A percentile compares a stretch with the other conserved stretches of the same genome.
Evolutionary conservation across 64 coral and sea anemone genomes (phyloP).

Genomic region (Anthopleura sola): DNA sequence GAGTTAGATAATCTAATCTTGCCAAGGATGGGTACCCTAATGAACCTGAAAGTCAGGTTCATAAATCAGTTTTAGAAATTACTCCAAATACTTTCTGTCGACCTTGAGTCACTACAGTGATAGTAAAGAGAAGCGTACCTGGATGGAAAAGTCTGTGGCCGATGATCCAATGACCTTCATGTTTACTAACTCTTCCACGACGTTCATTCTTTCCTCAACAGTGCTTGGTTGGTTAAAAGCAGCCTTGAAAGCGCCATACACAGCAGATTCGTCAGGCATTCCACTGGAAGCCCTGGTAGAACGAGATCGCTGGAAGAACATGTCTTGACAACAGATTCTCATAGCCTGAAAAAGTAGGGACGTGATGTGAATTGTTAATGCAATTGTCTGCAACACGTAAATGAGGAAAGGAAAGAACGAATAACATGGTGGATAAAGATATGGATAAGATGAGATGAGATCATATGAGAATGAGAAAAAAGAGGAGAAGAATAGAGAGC

Average conservation of each 20-base stretch:
- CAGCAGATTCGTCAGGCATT: conserved; percentile 34
- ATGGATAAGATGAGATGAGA: too few relatives aligned
- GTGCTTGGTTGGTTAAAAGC: conserved; percentile 69
- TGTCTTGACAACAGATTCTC: conserved; percentile 91
- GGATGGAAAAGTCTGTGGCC: conserved; percentile 79
- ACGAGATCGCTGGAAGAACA: conserved; percentile 95
- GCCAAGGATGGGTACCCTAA: too few relatives aligned
- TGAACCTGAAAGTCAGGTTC: too few relatives aligned
- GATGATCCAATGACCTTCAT: conserved; percentile 79
- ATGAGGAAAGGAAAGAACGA: background rate
- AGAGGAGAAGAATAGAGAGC: too few relatives aligned
- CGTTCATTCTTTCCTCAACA: conserved; percentile 81
- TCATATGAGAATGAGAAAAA: too few relatives aligned
- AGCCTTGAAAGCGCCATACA: conserved; percentile 52
- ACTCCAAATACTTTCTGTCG: too few relatives aligned
- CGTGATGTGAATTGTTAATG: background rate
- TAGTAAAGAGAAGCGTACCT: conserved; percentile 40
- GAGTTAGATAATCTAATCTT: too few relatives aligned
- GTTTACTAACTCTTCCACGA: conserved; percentile 94
- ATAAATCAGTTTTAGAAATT: too few relatives aligned
- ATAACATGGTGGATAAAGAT: too few relatives aligned
- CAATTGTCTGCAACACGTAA: background rate
- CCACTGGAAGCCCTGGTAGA: conserved; percentile 41
- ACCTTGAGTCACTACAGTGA: too few relatives aligned
- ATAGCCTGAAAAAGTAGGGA: conserved; percentile 62